Percentiles rank a stretch among this genome's conserved stretches.
Evolutionary conservation across 1,140 invertebrate genomes (phyloP).

Genomic region (Asobara japonica): DNA sequence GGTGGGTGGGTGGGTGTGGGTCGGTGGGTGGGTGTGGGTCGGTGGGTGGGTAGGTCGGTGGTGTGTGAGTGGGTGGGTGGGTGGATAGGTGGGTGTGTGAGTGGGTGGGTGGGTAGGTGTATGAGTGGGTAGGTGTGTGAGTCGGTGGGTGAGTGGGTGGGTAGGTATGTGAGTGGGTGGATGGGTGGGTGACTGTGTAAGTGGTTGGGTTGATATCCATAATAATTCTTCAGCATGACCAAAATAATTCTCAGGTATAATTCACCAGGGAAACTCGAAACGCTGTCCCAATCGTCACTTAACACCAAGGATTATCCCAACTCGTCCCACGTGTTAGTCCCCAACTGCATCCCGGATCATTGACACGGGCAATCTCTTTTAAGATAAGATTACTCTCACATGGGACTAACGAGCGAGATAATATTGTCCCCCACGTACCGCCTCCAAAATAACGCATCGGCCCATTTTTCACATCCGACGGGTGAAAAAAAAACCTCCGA

Average conservation of each 20-base stretch:
- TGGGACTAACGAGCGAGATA: not conserved
- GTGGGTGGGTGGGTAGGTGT: too few species aligned
- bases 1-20: too few species aligned
- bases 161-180: too few species aligned
- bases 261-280: not conserved
- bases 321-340: not conserved
- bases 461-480: not conserved
- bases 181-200: too few species aligned
- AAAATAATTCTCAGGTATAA: not conserved
- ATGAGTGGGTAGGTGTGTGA: too few species aligned
- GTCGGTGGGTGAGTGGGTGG: too few species aligned
- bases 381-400: conserved; percentile 18
- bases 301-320: not conserved
- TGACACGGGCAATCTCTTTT: conserved; percentile 21
- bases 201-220: too few species aligned
- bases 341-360: conserved; percentile 22
- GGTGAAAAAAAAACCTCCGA: not conserved
- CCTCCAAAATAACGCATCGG: not conserved
- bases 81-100: too few species aligned
- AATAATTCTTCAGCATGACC: too few species aligned
- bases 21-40: too few species aligned
- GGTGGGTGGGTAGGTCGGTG: too few species aligned
- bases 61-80: too few species aligned
- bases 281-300: not conserved
- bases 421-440: not conserved